These are phyloP conservation scores for Hyperoodon ampullatus DNA, from an alignment of 2,113 vertebrate species.

Conservation along the genomic window DNA sequence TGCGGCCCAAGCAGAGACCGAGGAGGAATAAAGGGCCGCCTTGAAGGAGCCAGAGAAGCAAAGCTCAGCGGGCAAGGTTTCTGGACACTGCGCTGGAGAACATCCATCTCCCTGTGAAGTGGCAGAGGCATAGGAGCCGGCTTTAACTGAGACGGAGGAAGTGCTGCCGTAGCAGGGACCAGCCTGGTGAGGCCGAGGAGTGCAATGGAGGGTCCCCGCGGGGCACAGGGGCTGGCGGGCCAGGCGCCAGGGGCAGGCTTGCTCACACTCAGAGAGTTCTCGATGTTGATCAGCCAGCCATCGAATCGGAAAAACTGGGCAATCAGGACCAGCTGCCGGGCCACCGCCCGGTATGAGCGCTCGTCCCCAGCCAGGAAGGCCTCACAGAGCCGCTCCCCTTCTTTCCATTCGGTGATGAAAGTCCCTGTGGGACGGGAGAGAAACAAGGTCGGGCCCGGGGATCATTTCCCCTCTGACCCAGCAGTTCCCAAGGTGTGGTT, in stretches of 20 bases:
- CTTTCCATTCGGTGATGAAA: conserved; percentile 95
- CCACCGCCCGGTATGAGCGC: conserved; percentile 84
- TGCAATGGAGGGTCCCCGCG: accelerated
- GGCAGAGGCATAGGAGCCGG: accelerated
- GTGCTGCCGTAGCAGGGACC: accelerated
- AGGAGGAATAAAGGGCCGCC: no score
- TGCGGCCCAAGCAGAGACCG: accelerated
- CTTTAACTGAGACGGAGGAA: background rate
- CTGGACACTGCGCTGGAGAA: background rate
- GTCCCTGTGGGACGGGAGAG: conserved; percentile 87
- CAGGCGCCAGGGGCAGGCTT: accelerated
- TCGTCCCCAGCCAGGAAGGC: conserved; percentile 89
- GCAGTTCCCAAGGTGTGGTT: background rate
- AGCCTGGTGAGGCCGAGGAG: accelerated
- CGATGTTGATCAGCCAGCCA: conserved; percentile 96
- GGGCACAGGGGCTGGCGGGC: accelerated
- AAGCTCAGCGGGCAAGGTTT: background rate
- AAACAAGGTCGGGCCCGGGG: background rate
- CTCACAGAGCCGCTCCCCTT: conserved; percentile 88
- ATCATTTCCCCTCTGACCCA: accelerated
- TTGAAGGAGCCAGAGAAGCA: background rate
- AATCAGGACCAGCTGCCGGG: conserved; percentile 91
- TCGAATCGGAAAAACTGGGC: conserved; percentile 91
- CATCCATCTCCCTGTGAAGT: accelerated
- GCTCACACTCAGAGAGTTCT: conserved; percentile 94